phyloP scores from a whole-genome alignment of 1,140 invertebrate species.

The Papilio helenus region DNA sequence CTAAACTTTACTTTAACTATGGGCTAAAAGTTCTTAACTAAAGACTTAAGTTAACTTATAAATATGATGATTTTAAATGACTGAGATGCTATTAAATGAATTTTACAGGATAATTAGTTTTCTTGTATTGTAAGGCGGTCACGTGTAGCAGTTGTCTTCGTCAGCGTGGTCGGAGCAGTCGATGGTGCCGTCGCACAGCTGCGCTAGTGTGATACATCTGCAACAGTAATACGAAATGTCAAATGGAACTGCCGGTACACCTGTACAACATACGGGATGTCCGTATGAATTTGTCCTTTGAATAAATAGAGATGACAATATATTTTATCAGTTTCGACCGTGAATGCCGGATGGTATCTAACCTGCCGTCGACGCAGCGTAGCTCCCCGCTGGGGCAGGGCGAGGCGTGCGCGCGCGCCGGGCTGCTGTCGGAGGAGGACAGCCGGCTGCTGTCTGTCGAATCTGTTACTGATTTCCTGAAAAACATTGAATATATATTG shows the following conservation, averaged over 20 bases:
- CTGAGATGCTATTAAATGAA: neutral
- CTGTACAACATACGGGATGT: too few species aligned
- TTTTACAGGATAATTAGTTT: neutral
- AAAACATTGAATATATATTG: too few species aligned
- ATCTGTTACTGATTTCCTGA: too few species aligned
- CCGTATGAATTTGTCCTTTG: too few species aligned
- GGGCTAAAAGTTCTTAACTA: neutral
- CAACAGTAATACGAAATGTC: neutral
- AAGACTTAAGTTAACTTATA: constrained; percentile 16
- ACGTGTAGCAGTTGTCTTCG: constrained; percentile 84
- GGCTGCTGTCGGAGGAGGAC: too few species aligned
- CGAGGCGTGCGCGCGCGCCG: constrained; percentile 69
- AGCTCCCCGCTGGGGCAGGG: constrained; percentile 84
- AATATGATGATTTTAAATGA: constrained; percentile 8
- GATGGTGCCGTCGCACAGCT: constrained; percentile 85
- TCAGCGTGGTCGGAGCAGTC: constrained; percentile 86
- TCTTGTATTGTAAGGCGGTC: constrained; percentile 41
- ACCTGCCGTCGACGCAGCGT: constrained; percentile 84
- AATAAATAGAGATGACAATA: too few species aligned
- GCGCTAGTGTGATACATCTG: constrained; percentile 84
- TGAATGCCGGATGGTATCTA: neutral
- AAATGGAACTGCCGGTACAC: too few species aligned
- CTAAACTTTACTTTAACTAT: neutral
- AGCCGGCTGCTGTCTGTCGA: too few species aligned
- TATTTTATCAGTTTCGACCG: too few species aligned